Evolutionary conservation across 2,797 vertebrate genomes (phyloP), one percentile per base, ranked within the genome.

Genomic region (Diceros bicornis): DNA sequence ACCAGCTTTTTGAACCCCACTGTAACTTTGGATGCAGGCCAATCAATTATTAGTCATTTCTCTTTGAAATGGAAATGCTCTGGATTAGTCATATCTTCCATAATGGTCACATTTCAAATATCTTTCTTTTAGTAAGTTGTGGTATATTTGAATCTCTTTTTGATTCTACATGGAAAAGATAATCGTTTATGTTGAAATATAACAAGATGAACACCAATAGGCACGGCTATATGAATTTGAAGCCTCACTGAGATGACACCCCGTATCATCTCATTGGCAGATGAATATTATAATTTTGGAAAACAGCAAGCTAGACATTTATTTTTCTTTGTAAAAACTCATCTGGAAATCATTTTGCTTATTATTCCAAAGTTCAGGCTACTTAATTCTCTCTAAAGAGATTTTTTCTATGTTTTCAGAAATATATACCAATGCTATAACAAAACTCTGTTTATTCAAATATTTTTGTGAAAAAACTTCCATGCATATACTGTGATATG

Each of bases 41-140:
- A 99, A 98, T 98, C 98, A 98, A 98, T 98, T 98, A 99, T 98
- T 99, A 98, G 98, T 99, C 98, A 99, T 98, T 99, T 98, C 97
- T 98, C 98, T 99, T 99, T 99, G 98, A 99, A 98, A 99, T 99
- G 98, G 98, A 99, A 99, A 99, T 99, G 96, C 86, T 98, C 97
- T 97, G 98, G 92, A 98, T 98, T 98, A 98, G 97, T 97, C 97
- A 94, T 98, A 98, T 98, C 98, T 98, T 98, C 97, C 97, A 82
- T 93, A 98, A 96, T 94, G 90, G 74, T 87, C 50, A 66, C 81
- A 95, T 94, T 97, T 98, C 78, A 97, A 97, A 98, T 83, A 77
- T 96, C 62, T 94, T 68, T 93, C 81, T 98, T 41, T 62, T 41
- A 81, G 32, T 29, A 95, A 16, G n/a, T 25, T 79, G 47, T 69